These are phyloP conservation scores for Luperina nickerlii DNA, from an alignment of 2,888 invertebrate species.

Conservation along the genomic window DNA sequence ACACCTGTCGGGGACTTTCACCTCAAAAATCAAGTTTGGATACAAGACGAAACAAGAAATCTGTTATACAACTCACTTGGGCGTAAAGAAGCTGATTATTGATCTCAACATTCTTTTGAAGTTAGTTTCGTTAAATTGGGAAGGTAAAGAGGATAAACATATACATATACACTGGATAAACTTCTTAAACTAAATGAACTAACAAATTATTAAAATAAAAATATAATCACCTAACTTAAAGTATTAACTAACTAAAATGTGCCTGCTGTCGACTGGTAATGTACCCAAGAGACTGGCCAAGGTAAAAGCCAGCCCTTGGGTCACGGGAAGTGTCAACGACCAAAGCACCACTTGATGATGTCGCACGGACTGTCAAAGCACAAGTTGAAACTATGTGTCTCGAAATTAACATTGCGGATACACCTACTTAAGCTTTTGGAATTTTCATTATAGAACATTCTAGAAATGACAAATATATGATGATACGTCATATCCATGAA, in stretches of 20 bases:
- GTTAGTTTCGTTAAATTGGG: slow-evolving; percentile 12
- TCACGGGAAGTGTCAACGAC: background rate
- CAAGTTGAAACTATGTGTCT: background rate
- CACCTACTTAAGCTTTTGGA: background rate
- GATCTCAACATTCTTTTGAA: slow-evolving; percentile 58
- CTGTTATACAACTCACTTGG: slow-evolving; percentile 81
- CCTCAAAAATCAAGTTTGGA: slow-evolving; percentile 81
- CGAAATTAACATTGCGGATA: background rate
- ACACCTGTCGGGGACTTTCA: slow-evolving; percentile 84
- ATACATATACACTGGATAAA: background rate
- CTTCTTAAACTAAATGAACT: background rate
- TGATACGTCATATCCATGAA: background rate
- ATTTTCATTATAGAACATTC: slow-evolving; percentile 1
- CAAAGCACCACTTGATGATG: background rate
- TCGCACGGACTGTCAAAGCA: background rate
- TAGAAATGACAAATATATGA: background rate
- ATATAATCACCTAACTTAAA: too few species aligned
- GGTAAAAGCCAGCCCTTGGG: too few species aligned
- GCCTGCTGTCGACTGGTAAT: background rate
- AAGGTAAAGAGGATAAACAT: background rate
- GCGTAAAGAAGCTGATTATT: slow-evolving; percentile 67
- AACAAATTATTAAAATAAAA: background rate
- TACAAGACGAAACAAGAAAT: slow-evolving; percentile 78
- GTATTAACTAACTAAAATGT: background rate
- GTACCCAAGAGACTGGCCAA: background rate